Percentiles rank a stretch among this genome's conserved stretches.
phyloP scores from a whole-genome alignment of 2,113 vertebrate genomes.

The Ondatra zibethicus region DNA sequence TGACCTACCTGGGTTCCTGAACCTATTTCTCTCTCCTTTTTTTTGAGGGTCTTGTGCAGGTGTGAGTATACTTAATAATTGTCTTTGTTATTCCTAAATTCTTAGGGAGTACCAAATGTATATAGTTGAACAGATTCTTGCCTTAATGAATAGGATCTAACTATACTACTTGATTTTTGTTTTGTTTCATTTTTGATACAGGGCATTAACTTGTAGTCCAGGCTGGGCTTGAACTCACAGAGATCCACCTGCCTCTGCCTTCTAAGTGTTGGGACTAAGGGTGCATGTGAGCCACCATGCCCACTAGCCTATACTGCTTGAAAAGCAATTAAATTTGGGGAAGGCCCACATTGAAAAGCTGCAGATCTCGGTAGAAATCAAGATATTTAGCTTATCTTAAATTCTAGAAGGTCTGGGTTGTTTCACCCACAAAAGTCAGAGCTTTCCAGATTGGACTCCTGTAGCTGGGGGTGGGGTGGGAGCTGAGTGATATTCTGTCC shows the following conservation, averaged over 20 bases:
- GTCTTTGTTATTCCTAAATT: slow-evolving; percentile 23
- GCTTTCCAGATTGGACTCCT: not conserved
- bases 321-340: slow-evolving; percentile 25
- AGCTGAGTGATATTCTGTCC: not conserved
- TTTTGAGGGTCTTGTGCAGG: slow-evolving; percentile 1
- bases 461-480: not conserved
- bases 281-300: not conserved
- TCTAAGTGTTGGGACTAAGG: not conserved
- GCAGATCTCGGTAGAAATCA: not conserved
- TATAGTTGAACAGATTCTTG: not conserved
- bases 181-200: not conserved
- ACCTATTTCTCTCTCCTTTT: not conserved
- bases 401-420: not conserved
- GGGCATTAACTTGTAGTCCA: not conserved
- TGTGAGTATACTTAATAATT: slow-evolving; percentile 33
- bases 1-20: not conserved
- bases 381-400: slow-evolving; percentile 27
- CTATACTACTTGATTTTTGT: not conserved
- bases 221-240: not conserved
- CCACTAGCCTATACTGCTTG: not conserved
- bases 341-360: not conserved
- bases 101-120: not conserved
- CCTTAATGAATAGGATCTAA: not conserved
- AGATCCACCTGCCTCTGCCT: not conserved
- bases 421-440: not conserved